Evolutionary conservation across 2,888 invertebrate genomes (phyloP).

Genomic region (Nomada goodeniana): DNA sequence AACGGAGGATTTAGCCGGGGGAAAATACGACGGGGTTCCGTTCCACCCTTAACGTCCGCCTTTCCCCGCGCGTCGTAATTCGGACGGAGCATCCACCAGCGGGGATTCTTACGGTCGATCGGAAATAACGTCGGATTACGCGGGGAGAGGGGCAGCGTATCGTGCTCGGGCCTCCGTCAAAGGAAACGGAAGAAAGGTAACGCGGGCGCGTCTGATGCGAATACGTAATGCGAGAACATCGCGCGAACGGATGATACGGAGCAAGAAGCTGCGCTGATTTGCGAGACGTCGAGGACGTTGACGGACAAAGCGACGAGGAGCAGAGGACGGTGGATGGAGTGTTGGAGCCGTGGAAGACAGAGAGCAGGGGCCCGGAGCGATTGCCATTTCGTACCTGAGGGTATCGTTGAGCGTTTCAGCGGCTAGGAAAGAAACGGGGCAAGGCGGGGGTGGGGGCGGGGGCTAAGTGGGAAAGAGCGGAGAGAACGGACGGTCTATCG

Average conservation of each 20-base stretch:
- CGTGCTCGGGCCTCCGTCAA: conserved; percentile 19
- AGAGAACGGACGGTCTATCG: conserved; percentile 24
- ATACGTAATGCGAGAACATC: conserved; percentile 17
- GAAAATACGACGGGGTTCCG: conserved; percentile 37
- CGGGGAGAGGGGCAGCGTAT: not conserved
- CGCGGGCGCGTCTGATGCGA: conserved; percentile 12
- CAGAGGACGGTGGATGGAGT: not conserved
- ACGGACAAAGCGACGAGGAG: conserved; percentile 14
- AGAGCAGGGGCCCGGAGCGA: conserved; percentile 45
- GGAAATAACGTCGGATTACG: conserved; percentile 31
- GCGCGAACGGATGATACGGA: not conserved
- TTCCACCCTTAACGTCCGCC: conserved; percentile 27
- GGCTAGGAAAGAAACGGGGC: conserved; percentile 49
- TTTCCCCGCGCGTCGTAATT: conserved; percentile 29
- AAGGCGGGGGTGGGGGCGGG: not conserved
- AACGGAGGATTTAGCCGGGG: conserved; percentile 29
- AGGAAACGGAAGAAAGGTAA: conserved; percentile 8
- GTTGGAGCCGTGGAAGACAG: not conserved
- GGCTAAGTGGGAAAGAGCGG: conserved; percentile 14
- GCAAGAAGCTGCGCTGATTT: conserved; percentile 54
- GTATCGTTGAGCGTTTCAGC: conserved; percentile 57
- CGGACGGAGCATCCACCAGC: not conserved
- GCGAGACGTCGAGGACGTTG: conserved; percentile 43
- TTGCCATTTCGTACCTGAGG: conserved; percentile 59
- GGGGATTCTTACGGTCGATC: conserved; percentile 35